Conservation (phyloP, 2,113 vertebrate genomes). For the Eubucco bourcierii region DNA sequence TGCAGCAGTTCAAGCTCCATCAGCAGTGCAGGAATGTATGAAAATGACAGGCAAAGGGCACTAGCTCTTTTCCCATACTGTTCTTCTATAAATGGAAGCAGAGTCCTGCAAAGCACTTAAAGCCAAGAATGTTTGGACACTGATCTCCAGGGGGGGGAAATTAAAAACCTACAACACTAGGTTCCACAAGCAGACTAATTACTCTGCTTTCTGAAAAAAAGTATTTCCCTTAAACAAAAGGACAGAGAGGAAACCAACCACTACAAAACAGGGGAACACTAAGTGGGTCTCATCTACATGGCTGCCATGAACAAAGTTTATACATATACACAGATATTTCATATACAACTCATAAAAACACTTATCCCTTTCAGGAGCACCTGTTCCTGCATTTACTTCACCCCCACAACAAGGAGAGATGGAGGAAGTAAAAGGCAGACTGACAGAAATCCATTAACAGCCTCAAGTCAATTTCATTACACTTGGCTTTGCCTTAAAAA, state of each 20-base stretch:
- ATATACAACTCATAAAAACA: not conserved
- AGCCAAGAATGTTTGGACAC: slow-evolving; percentile 28
- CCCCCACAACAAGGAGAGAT: not conserved
- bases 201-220: not conserved
- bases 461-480: not conserved
- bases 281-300: not conserved
- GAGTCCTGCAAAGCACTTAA: slow-evolving; percentile 60
- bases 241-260: not conserved
- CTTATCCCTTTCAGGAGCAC: not conserved
- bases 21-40: slow-evolving; percentile 74
- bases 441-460: not conserved
- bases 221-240: not conserved
- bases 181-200: slow-evolving; percentile 19
- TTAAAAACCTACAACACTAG: not conserved
- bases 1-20: slow-evolving; percentile 74
- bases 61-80: slow-evolving; percentile 70
- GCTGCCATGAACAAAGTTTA: not conserved
- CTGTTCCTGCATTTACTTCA: not conserved
- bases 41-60: slow-evolving; percentile 82
- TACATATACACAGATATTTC: not conserved
- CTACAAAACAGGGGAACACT: not conserved
- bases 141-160: slow-evolving; percentile 28
- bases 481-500: not conserved
- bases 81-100: slow-evolving; percentile 79
- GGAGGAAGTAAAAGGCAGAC: not conserved